Base-by-base conservation (phyloP, 2,888 invertebrate species). In the Bugulina stolonifera region DNA sequence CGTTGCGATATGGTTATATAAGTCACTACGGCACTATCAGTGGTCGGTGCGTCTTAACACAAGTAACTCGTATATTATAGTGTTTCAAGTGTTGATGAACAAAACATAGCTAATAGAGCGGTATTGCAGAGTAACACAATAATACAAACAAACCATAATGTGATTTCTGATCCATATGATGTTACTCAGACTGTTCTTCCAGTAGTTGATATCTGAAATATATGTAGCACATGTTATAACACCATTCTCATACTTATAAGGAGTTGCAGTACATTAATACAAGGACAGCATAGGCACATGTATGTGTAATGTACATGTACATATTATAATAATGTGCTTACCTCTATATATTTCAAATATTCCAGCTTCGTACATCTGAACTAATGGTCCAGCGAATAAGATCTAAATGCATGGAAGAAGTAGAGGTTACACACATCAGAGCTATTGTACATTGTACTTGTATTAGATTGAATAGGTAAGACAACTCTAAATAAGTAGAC, bases 151-250 rank as follows among this genome's bases (percentile, higher is more conserved):
- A 77, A 83, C 83, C 75, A 95, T 91, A 35, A 95, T 85, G 81
- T 93, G 91, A 83, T 93, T 94, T 74, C 96, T 87, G 78, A 94
- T 87, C 93, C 94, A 94, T 35, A 91, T 89, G 72, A 92, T 86
- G 78, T 92, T 91, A 77, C 87, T 88, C 74, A 90, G 86, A 77
- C 89, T 90, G 72, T 88, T 88, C 72, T 89, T 82, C 93, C 93
- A 86, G 90, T 90, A 91, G 74, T 88, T 86, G 0, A 89, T 88
- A 79, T 91, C 92, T 91, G 81, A 29, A 82, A 82, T 72, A 75
- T 73, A 82, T 76, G n/a, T n/a, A n/a, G n/a, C n/a, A n/a, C n/a
- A n/a, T n/a, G n/a, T n/a, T n/a, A n/a, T n/a, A n/a, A n/a, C n/a
- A n/a, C n/a, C n/a, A n/a, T n/a, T n/a, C n/a, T n/a, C n/a, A n/a